Conservation (phyloP, 64 coral and sea anemone species). For the Pachyseris speciosa region DNA sequence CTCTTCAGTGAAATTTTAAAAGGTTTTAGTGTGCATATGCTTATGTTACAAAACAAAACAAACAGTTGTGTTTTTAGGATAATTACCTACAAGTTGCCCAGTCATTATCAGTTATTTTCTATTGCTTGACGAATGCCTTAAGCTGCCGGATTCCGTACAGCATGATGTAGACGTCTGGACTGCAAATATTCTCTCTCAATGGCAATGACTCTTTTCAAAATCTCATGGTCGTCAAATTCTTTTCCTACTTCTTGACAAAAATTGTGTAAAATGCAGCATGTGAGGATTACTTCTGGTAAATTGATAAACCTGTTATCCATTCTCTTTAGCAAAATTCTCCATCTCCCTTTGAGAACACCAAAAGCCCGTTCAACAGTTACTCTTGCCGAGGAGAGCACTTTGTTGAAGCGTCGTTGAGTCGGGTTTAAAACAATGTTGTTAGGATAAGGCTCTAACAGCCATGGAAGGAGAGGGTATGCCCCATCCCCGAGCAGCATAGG, state of each 20-base stretch:
- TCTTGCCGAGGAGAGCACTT: constrained; percentile 34
- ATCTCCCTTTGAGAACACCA: constrained; percentile 48
- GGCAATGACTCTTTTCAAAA: constrained; percentile 51
- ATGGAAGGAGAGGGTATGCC: constrained; percentile 55
- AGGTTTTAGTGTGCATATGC: no score
- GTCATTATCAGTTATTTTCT: constrained; percentile 44
- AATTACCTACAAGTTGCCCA: no score
- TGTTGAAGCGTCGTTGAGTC: constrained; percentile 31
- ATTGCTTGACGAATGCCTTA: constrained; percentile 30
- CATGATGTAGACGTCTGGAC: constrained; percentile 34
- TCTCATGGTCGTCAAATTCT: constrained; percentile 73
- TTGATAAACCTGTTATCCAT: constrained; percentile 57
- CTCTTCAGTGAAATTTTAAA: no score
- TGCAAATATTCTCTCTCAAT: constrained; percentile 22
- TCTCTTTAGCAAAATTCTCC: constrained; percentile 51
- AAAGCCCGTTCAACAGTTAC: constrained; percentile 32
- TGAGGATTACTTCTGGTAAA: constrained; percentile 51
- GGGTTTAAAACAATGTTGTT: constrained; percentile 22
- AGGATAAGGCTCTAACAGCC: constrained; percentile 51
- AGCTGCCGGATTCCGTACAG: constrained; percentile 40
- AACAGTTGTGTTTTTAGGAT: neutral
- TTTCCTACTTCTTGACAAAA: constrained; percentile 70
- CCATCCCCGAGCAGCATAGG: constrained; percentile 59
- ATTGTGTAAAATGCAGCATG: constrained; percentile 73
- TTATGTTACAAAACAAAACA: no score